Conservation (phyloP, 1,140 invertebrate species). For the Listronotus bonariensis region DNA sequence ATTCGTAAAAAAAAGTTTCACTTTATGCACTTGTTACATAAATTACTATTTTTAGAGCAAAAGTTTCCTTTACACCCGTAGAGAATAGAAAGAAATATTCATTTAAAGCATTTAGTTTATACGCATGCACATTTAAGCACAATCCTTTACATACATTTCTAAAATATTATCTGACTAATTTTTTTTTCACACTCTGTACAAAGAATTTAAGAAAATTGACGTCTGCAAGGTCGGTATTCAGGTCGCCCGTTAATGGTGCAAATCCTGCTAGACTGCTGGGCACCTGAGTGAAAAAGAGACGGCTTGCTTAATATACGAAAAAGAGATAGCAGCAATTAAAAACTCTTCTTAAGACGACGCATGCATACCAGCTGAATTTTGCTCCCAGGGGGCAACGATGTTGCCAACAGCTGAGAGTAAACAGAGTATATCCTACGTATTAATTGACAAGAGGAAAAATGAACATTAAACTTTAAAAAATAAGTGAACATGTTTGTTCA, state of each 20-base stretch:
- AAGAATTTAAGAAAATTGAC: slow-evolving; percentile 19
- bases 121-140: too few species aligned
- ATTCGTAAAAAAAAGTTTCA: too few species aligned
- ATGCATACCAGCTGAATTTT: slow-evolving; percentile 37
- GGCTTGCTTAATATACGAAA: slow-evolving; percentile 8
- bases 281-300: slow-evolving; percentile 23
- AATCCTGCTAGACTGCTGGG: slow-evolving; percentile 37
- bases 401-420: slow-evolving; percentile 3
- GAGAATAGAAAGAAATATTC: too few species aligned
- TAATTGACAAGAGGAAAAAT: too few species aligned
- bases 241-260: slow-evolving; percentile 25
- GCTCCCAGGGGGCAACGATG: slow-evolving; percentile 12
- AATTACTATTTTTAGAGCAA: too few species aligned
- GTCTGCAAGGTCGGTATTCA: slow-evolving; percentile 35
- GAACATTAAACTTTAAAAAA: too few species aligned
- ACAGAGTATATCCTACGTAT: background rate
- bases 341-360: slow-evolving; percentile 35
- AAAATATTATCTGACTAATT: background rate
- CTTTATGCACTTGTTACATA: too few species aligned
- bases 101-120: too few species aligned
- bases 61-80: too few species aligned
- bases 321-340: slow-evolving; percentile 40
- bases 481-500: too few species aligned
- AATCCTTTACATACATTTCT: too few species aligned
- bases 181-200: slow-evolving; percentile 19